Conservation (phyloP, 2,888 invertebrate species). For the Zele albiditarsus region DNA sequence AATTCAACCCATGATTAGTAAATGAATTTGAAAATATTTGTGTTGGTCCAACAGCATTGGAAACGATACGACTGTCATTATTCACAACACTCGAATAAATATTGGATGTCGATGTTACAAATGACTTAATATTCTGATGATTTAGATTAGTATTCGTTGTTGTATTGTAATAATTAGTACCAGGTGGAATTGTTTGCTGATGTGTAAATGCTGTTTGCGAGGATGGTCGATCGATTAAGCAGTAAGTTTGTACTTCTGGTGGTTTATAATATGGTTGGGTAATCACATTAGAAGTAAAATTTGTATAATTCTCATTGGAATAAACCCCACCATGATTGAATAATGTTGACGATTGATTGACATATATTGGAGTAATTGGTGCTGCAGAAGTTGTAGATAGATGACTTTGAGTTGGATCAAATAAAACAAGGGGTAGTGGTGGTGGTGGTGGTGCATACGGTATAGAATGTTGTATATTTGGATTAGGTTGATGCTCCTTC, state of each 20-base stretch:
- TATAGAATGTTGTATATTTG: slow-evolving; percentile 46
- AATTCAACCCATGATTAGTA: background rate
- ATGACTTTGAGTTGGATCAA: slow-evolving; percentile 57
- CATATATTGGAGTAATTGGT: slow-evolving; percentile 54
- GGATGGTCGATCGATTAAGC: slow-evolving; percentile 57
- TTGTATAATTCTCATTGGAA: slow-evolving; percentile 60
- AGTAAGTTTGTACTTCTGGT: slow-evolving; percentile 60
- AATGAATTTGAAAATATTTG: slow-evolving; percentile 14
- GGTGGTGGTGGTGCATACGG: slow-evolving; percentile 59
- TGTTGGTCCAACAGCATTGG: slow-evolving; percentile 9
- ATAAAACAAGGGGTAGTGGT: slow-evolving; percentile 60
- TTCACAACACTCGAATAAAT: slow-evolving; percentile 2
- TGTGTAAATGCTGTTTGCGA: slow-evolving; percentile 49
- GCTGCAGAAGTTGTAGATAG: slow-evolving; percentile 44
- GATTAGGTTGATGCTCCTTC: slow-evolving; percentile 50
- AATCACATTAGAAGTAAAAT: slow-evolving; percentile 56
- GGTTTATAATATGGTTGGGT: slow-evolving; percentile 64
- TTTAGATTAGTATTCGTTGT: slow-evolving; percentile 56
- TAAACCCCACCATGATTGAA: slow-evolving; percentile 57
- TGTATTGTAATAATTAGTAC: slow-evolving; percentile 59
- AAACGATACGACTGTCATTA: slow-evolving; percentile 6
- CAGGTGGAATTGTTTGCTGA: slow-evolving; percentile 51
- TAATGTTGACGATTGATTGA: slow-evolving; percentile 60
- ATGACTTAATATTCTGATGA: slow-evolving; percentile 59
- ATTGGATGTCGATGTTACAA: slow-evolving; percentile 50